Conservation (phyloP, 2,113 vertebrate genomes). For the Delphinapterus leucas region DNA sequence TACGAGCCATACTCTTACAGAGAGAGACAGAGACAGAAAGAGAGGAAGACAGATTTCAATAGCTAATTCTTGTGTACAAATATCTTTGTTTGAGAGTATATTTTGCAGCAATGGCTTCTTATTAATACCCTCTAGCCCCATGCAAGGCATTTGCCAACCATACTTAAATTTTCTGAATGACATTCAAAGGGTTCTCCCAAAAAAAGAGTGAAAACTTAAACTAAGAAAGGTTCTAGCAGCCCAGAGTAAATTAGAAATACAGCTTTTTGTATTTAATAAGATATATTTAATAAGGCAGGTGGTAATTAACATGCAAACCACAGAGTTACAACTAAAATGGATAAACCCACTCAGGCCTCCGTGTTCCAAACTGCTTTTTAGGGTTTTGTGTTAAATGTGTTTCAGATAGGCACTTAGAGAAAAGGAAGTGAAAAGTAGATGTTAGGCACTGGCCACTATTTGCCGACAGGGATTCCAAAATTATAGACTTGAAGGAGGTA, state of each 20-base stretch:
- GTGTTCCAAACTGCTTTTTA: neutral
- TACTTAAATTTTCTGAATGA: neutral
- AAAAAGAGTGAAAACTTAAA: neutral
- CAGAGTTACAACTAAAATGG: neutral
- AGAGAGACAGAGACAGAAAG: neutral
- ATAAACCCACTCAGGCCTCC: neutral
- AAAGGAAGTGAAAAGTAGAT: neutral
- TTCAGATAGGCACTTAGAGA: neutral
- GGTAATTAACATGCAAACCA: neutral
- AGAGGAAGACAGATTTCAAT: too few relatives aligned
- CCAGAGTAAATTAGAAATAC: neutral
- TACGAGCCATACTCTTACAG: neutral
- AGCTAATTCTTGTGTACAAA: neutral
- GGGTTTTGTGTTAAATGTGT: neutral
- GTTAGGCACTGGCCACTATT: neutral
- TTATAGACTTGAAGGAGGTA: neutral
- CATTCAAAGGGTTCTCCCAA: neutral
- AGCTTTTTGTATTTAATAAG: neutral
- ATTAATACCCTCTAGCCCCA: neutral
- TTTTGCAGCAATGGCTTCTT: neutral
- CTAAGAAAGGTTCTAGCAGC: neutral
- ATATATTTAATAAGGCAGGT: slow-evolving; percentile 11
- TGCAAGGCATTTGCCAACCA: neutral
- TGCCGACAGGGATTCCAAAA: neutral
- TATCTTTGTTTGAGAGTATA: neutral